Evolutionary conservation across 2,888 invertebrate species (phyloP), one percentile per base, ranked within the genome.

Genomic region (Hofmannophila pseudospretella): DNA sequence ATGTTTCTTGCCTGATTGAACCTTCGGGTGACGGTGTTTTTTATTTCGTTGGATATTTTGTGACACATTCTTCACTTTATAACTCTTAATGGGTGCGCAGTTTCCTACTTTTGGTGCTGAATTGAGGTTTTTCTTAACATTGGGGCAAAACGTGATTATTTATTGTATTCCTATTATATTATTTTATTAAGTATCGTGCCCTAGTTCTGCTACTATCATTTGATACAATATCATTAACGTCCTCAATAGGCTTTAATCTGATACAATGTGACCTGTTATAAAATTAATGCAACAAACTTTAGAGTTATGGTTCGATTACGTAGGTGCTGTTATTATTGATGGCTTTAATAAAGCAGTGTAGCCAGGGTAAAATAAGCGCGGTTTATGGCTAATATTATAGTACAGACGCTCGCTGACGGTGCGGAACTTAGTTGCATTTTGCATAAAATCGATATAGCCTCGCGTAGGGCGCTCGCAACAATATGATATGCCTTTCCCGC

Each of bases 1-100:
- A 79, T 74, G 71, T 72, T 64, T 70, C 68, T 67, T 72, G 73
- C 74, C 69, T 77, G 80, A 81, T 82, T 80, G 80, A 75, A 68
- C 71, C 67, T 57, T 63, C 55, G 53, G 58, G 58, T 51, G 62
- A 55, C 61, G 35, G 56, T 57, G 52, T 63, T 58, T 69, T 72
- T 67, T 71, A 67, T 73, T 67, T 65, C 59, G 49, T 44, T 26
- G 42, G 43, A 50, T 50, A 54, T 56, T 46, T 48, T 51, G 47
- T 47, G 44, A 51, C 46, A 51, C 39, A 42, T 49, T 48, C 41
- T 29, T 34, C 39, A 41, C 34, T 44, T 46, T 43, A 41, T 38
- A 38, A 34, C 29, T 36, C 33, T 25, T 37, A 41, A 38, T 38
- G 34, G 33, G 36, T 32, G 35, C 38, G 14, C 10, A 29, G 16